Evolutionary conservation across 2,113 vertebrate genomes (phyloP), one percentile per base, ranked within the genome.

Genomic region (Chaetura pelagica): DNA sequence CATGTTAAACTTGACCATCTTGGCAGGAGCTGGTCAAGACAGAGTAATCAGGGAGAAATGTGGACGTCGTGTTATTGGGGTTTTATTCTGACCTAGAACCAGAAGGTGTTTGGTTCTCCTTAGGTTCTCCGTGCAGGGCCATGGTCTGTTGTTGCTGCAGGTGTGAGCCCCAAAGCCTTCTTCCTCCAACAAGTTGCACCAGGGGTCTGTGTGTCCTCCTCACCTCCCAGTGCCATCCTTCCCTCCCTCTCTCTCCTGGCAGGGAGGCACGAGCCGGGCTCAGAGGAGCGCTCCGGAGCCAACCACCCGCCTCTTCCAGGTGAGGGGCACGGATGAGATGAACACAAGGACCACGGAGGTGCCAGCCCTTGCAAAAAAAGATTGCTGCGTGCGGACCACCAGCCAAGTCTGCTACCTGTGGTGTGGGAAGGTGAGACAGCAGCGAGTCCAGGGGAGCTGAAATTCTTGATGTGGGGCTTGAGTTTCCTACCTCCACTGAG

Each of bases 291-390:
- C 20, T 2, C 97, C 98, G 3, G 96, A 98, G 15, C 72, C 91
- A 0, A 94, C 35, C 0, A 84, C 97, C 88, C 98, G 98, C 90
- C 98, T 99, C 54, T 99, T 99, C 98, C 99, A 99, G 95, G 98
- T 99, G 57, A 97, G 98, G 75, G 99, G 99, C 61, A 98, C 98
- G 0, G 94, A 97, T 1, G 98, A 98, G 92, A 89, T 98, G 61
- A 99, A 99, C 97, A 99, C 99, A 20, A 99, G 98, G 83, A 98
- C 98, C 84, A 99, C 98, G 0, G 99, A 99, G 58, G 98, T 99
- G 48, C 97, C 94, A 1, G 97, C 98, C n/a, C n/a, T n/a, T n/a
- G n/a, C n/a, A n/a, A n/a, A n/a, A n/a, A n/a, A n/a, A n/a, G n/a
- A n/a, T n/a, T n/a, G n/a, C n/a, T n/a, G n/a, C n/a, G n/a, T n/a